A percentile compares a stretch with the other conserved stretches of the same genome.
Conservation (phyloP, 2,888 invertebrate species). For the Baronia brevicornis region DNA sequence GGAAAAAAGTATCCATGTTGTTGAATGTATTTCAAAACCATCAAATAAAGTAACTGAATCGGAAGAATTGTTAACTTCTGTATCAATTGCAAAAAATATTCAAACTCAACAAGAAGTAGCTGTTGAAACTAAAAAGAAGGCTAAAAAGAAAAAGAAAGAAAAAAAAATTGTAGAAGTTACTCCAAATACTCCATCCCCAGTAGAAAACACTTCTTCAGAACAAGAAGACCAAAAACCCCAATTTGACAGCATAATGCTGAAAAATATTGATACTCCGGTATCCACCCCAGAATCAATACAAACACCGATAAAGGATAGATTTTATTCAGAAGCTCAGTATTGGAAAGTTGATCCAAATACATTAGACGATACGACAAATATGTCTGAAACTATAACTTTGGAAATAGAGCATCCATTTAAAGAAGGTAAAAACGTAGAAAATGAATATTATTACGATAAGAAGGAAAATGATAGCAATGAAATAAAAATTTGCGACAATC, state of each 20-base stretch:
- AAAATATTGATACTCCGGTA: constrained; percentile 31
- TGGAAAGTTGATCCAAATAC: constrained; percentile 56
- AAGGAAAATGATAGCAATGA: constrained; percentile 6
- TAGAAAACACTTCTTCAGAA: constrained; percentile 28
- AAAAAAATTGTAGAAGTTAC: constrained; percentile 28
- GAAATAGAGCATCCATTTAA: constrained; percentile 29
- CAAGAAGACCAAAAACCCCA: constrained; percentile 20
- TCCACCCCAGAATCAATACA: constrained; percentile 57
- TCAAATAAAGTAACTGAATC: constrained; percentile 3
- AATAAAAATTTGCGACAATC: constrained; percentile 12
- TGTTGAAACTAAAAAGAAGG: constrained; percentile 41
- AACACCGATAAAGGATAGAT: constrained; percentile 60
- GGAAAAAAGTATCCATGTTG: constrained; percentile 28
- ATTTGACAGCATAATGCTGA: constrained; percentile 13
- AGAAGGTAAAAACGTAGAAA: constrained; percentile 14
- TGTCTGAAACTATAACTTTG: constrained; percentile 42
- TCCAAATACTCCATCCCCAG: constrained; percentile 23
- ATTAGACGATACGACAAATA: constrained; percentile 32
- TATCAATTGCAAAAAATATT: too few relatives aligned
- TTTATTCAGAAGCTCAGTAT: constrained; percentile 61
- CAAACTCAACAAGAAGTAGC: constrained; percentile 14
- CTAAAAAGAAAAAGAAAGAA: constrained; percentile 52
- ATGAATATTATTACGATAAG: constrained; percentile 5
- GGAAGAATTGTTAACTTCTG: constrained; percentile 19
- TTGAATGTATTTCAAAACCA: constrained; percentile 17